Base-by-base conservation (phyloP, 1,140 invertebrate genomes). In the Phymorhynchus buccinoides region DNA sequence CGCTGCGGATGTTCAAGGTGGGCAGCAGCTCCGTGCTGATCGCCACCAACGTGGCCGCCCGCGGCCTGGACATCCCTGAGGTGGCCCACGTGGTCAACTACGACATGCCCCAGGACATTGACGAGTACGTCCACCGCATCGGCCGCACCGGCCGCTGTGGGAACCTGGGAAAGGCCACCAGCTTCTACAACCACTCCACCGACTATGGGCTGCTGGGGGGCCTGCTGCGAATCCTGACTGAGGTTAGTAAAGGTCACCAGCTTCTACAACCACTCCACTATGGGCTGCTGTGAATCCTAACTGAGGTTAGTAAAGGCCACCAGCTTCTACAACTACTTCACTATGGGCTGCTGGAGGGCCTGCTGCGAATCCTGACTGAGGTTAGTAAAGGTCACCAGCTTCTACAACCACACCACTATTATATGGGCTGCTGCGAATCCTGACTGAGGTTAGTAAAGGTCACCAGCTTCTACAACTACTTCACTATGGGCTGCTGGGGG, bases 51-150 rank as follows among this genome's bases (percentile, higher is more conserved):
- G 98, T 99, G 1, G 97, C 97, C n/a, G 96, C 97, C 0, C 94
- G 98, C 82, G 98, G 98, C 22, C 87, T 94, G 37, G 97, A 98
- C 92, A 97, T 98, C 73, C 96, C 95, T 73, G 95, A 96, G 82
- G 96, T 98, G 0, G 94, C 95, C 79, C 96, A 97, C 89, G 98
- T 99, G 0, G 96, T 99, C 7, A 99, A 99, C 92, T 99, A 96
- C 91, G 98, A 99, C 92, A 90, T 99, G 87, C 98, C 98, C 0
- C 73, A 86, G 12, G 94, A 94, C 39, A 96, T 98, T 85, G 97
- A 98, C 86, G 97, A 98, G 85, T 99, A 99, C 91, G 97, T 99
- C 9, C 98, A 99, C 94, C 95, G 98, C 71, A 99, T 99, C 90
- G 98, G 98, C 1, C 94, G 98, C 89, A 99, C 98, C n/a, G 98